A percentile compares a stretch with the other conserved stretches of the same genome.
These are phyloP conservation scores for Nasalis larvatus DNA, from an alignment of 2,113 vertebrate genomes.

Conservation along the genomic window DNA sequence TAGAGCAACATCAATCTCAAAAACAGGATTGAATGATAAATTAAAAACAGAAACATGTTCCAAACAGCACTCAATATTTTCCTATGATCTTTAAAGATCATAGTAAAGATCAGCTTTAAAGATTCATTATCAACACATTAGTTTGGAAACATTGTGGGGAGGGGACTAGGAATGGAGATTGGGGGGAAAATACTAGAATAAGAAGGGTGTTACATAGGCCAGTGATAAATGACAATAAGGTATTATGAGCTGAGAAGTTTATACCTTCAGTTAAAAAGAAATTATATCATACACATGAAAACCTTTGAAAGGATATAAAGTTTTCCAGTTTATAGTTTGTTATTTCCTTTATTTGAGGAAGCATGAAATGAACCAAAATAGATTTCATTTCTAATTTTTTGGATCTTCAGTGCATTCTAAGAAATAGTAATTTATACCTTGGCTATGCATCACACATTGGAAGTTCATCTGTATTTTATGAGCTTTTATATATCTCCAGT, in stretches of 20 bases:
- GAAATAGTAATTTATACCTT: constrained; percentile 24
- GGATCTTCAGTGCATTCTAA: constrained; percentile 29
- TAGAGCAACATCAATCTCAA: background rate
- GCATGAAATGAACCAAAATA: constrained; percentile 38
- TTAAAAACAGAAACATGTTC: constrained; percentile 40
- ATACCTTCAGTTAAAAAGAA: constrained; percentile 53
- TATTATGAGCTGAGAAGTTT: constrained; percentile 44
- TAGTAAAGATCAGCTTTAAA: background rate
- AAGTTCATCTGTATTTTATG: constrained; percentile 61
- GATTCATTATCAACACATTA: constrained; percentile 29
- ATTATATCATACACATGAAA: background rate
- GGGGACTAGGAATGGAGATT: background rate
- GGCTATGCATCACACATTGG: constrained; percentile 23
- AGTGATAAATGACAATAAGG: background rate
- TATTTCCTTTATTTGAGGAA: constrained; percentile 37
- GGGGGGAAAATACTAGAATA: background rate
- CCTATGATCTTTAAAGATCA: background rate
- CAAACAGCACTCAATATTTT: constrained; percentile 21
- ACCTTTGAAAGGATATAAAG: constrained; percentile 22
- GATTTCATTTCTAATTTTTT: constrained; percentile 30
- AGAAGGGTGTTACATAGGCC: background rate
- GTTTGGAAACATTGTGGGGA: background rate
- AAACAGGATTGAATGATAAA: background rate
- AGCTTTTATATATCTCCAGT: constrained; percentile 58
- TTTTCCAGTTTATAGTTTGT: constrained; percentile 36